Evolutionary conservation across 2,888 invertebrate genomes (phyloP), one percentile per base, ranked within the genome.

Genomic region (Dermolepida albohirtum): DNA sequence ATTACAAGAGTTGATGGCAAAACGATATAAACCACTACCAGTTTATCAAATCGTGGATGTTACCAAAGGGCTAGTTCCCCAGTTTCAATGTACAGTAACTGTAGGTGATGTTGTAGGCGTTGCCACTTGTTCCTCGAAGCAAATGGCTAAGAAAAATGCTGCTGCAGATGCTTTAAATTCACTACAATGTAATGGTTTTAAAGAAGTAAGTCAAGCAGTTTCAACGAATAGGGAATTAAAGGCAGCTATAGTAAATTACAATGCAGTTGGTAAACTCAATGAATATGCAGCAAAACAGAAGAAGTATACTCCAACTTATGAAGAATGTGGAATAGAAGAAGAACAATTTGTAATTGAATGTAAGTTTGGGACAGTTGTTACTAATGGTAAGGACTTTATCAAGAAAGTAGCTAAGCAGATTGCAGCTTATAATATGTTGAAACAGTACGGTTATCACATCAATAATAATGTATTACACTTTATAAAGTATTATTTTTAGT

Each of bases 1-100:
- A 10, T 43, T 57, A 39, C 57, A 57, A 57, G 57, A 57, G 43
- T 27, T 57, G 22, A 57, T 57, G 57, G 57, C 57, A 27, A 41
- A 8, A 27, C 57, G 43, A 43, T 12, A 27, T 27, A 27, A 12
- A 27, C 1, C 10, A n/a, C 5, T 43, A 27, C 57, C 57, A n/a
- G n/a, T 7, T 17, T 57, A 57, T n/a, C 43, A 57, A 43, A 57
- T 57, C 4, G 1, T 27, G 1, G 57, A 57, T 57, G 17, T 41
- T 57, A 43, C 57, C 22, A 27, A 16, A 4, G 22, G 12, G 43
- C 1, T 4, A n/a, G 10, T 2, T 11, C 57, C 57, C 5, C 8
- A 12, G 8, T 57, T 44, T 44, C 41, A 27, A 22, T 57, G 57
- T 44, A 57, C 41, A 22, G 43, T 57, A 22, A 17, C 22, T 27